Conservation (phyloP, 2,888 invertebrate species). For the Xanthorhoe spadicearia region DNA sequence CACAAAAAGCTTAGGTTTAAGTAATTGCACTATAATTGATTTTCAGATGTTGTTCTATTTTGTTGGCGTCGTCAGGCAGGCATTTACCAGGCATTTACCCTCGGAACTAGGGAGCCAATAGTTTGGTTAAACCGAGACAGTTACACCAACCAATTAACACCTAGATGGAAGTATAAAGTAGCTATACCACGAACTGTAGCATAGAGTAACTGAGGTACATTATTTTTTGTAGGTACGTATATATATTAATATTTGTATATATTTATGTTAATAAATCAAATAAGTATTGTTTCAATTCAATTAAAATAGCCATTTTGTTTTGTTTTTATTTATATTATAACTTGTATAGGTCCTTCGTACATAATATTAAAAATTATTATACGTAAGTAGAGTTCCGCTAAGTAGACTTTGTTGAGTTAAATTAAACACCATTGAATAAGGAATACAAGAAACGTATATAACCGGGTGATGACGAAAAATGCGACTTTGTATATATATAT, state of each 20-base stretch:
- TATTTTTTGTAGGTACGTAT: constrained; percentile 18
- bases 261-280: constrained; percentile 13
- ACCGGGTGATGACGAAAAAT: constrained; percentile 56
- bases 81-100: constrained; percentile 34
- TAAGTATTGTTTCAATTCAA: constrained; percentile 1
- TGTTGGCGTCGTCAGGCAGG: constrained; percentile 59
- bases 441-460: constrained; percentile 21
- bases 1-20: constrained; percentile 40
- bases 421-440: not conserved
- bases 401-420: constrained; percentile 28
- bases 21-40: constrained; percentile 65
- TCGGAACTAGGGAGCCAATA: constrained; percentile 54
- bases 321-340: constrained; percentile 24
- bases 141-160: constrained; percentile 31
- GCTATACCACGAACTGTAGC: not conserved
- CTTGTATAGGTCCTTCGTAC: constrained; percentile 34
- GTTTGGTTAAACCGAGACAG: constrained; percentile 44
- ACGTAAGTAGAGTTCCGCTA: constrained; percentile 43
- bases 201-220: not conserved
- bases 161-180: constrained; percentile 11
- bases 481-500: constrained; percentile 16
- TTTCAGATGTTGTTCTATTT: constrained; percentile 67
- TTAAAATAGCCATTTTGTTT: constrained; percentile 27
- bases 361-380: constrained; percentile 10
- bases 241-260: constrained; percentile 15